These are phyloP conservation scores for Ellobius talpinus DNA, from an alignment of 2,113 vertebrate genomes.

Conservation along the genomic window DNA sequence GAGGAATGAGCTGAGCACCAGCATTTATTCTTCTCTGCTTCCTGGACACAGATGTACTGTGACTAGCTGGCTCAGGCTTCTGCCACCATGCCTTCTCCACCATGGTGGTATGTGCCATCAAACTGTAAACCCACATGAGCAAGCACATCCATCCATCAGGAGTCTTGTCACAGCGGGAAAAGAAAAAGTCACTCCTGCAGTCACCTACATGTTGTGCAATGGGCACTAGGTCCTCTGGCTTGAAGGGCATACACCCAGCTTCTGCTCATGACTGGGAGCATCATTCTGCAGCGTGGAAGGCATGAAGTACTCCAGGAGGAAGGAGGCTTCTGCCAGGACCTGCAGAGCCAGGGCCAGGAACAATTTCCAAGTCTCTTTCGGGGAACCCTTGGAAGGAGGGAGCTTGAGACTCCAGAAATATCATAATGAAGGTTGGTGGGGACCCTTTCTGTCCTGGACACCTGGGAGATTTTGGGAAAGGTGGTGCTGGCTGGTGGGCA, in stretches of 20 bases:
- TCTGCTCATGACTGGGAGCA: not conserved
- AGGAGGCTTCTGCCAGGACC: not conserved
- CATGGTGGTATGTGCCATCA: too few species aligned
- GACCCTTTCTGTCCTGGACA: rapidly evolving
- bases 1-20: too few species aligned
- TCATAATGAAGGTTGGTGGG: not conserved
- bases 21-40: not conserved
- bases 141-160: not conserved
- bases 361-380: not conserved
- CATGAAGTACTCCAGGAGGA: not conserved
- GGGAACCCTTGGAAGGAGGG: not conserved
- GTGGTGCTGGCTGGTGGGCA: not conserved
- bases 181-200: not conserved
- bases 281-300: too few species aligned
- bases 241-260: rapidly evolving
- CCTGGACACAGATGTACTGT: not conserved
- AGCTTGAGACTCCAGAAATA: rapidly evolving
- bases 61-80: not conserved
- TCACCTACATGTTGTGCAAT: rapidly evolving
- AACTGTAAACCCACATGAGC: not conserved
- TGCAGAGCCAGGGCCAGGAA: not conserved
- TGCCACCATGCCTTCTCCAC: not conserved
- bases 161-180: too few species aligned
- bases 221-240: not conserved
- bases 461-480: not conserved